A percentile compares a stretch with the other conserved stretches of the same genome.
Evolutionary conservation across 2,113 vertebrate genomes (phyloP).

Genomic region (Piprites chloris): DNA sequence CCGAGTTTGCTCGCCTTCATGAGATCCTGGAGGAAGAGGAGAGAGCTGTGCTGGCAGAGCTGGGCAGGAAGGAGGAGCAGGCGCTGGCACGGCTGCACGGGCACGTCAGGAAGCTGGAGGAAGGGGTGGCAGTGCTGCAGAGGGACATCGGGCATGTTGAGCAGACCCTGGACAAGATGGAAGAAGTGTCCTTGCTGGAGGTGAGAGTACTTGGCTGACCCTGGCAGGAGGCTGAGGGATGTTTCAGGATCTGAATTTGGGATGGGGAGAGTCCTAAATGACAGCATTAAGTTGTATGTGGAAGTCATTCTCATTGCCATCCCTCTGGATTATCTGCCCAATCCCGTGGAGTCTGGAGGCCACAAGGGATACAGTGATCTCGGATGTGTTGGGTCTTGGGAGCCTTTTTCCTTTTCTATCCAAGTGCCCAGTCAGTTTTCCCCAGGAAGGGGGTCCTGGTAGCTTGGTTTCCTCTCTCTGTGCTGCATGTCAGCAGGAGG

Average conservation of each 20-base stretch:
- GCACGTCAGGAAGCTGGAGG: conserved; percentile 58
- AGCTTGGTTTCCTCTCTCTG: neutral
- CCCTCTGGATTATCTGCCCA: neutral
- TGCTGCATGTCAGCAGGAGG: neutral
- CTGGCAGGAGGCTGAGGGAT: neutral
- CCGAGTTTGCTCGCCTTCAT: conserved; percentile 79
- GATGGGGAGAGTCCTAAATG: neutral
- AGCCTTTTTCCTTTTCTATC: neutral
- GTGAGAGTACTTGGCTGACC: conserved; percentile 29
- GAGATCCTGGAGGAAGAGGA: conserved; percentile 80
- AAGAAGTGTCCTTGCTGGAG: conserved; percentile 60
- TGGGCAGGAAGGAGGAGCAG: conserved; percentile 69
- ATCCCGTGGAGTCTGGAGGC: neutral
- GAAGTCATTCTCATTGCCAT: neutral
- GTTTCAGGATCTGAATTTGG: neutral
- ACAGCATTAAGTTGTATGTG: neutral
- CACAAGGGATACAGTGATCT: neutral
- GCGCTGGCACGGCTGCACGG: conserved; percentile 59
- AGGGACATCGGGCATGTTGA: conserved; percentile 56
- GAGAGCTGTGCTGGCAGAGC: conserved; percentile 68
- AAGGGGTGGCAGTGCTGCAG: conserved; percentile 65
- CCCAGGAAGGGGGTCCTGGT: neutral
- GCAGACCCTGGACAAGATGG: conserved; percentile 26
- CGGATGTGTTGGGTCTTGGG: neutral
- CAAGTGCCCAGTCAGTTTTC: neutral